Conservation (phyloP, 2,113 vertebrate genomes). For the Microcebus murinus region DNA sequence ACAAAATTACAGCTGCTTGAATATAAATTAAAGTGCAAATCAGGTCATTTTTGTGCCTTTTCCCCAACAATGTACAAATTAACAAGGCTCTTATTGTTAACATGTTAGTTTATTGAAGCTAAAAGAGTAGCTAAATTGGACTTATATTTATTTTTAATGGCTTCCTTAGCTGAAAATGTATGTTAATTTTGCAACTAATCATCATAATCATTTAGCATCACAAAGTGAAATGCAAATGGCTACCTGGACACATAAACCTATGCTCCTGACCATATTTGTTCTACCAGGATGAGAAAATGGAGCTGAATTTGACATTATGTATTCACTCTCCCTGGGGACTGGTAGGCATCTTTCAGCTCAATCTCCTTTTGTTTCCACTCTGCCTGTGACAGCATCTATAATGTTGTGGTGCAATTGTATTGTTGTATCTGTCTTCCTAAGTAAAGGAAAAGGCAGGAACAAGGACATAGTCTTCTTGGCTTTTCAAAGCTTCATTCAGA, state of each 20-base stretch:
- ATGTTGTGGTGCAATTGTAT: not conserved
- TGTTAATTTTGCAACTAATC: constrained; percentile 23
- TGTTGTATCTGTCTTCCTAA: not conserved
- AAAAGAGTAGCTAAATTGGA: constrained; percentile 44
- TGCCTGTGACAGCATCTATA: not conserved
- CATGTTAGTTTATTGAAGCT: constrained; percentile 30
- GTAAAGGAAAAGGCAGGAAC: not conserved
- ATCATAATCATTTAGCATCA: not conserved
- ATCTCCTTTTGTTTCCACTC: not conserved
- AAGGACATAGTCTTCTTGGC: not conserved
- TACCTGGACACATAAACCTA: not conserved
- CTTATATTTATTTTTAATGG: constrained; percentile 68
- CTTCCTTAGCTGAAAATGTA: constrained; percentile 34
- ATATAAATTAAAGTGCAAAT: constrained; percentile 72
- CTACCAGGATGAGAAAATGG: not conserved
- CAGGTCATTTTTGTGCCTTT: constrained; percentile 53
- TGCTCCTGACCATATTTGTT: not conserved
- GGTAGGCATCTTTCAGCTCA: not conserved
- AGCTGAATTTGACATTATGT: not conserved
- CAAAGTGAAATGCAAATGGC: not conserved
- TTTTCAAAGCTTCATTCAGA: constrained; percentile 5
- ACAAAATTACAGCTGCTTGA: constrained; percentile 46
- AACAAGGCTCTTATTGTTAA: constrained; percentile 47
- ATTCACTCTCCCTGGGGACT: no score
- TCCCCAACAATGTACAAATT: not conserved